Percentiles rank a stretch among this genome's conserved stretches.
phyloP scores from a whole-genome alignment of 2,888 invertebrate genomes.

The Mactromeris polynyma region DNA sequence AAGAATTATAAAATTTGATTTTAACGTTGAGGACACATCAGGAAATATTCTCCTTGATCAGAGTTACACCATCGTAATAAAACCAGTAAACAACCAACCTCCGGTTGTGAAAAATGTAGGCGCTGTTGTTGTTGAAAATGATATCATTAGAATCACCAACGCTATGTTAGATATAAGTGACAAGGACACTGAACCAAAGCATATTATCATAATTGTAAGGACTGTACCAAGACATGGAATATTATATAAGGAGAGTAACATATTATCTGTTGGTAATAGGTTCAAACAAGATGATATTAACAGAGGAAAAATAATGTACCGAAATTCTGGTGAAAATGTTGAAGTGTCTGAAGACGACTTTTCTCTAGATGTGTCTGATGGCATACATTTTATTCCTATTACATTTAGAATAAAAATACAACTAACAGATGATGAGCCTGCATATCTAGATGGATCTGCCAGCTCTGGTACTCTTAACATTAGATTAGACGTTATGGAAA shows the following conservation, averaged over 20 bases:
- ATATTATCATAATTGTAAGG: slow-evolving; percentile 79
- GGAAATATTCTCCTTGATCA: slow-evolving; percentile 84
- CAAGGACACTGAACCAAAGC: slow-evolving; percentile 83
- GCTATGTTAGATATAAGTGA: slow-evolving; percentile 84
- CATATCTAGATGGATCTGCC: slow-evolving; percentile 74
- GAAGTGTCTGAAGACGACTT: slow-evolving; percentile 83
- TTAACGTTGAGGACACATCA: slow-evolving; percentile 84
- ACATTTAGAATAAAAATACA: slow-evolving; percentile 81
- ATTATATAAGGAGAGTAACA: slow-evolving; percentile 76
- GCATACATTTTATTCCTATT: slow-evolving; percentile 85
- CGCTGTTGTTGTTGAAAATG: slow-evolving; percentile 82
- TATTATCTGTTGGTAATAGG: slow-evolving; percentile 79
- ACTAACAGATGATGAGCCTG: slow-evolving; percentile 84
- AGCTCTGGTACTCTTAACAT: slow-evolving; percentile 57
- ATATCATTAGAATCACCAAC: slow-evolving; percentile 79
- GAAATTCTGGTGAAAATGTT: slow-evolving; percentile 78
- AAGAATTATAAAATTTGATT: slow-evolving; percentile 85
- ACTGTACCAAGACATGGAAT: slow-evolving; percentile 82
- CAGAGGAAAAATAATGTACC: slow-evolving; percentile 81
- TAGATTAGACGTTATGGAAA: slow-evolving; percentile 81
- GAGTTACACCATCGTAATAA: slow-evolving; percentile 83
- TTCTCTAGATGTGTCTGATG: slow-evolving; percentile 86
- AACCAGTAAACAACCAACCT: slow-evolving; percentile 86
- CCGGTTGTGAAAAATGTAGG: slow-evolving; percentile 84
- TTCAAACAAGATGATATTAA: slow-evolving; percentile 83